A percentile compares a stretch with the other conserved stretches of the same genome.
phyloP scores from a whole-genome alignment of 2,113 vertebrate species.

The Bujurquina vittata region DNA sequence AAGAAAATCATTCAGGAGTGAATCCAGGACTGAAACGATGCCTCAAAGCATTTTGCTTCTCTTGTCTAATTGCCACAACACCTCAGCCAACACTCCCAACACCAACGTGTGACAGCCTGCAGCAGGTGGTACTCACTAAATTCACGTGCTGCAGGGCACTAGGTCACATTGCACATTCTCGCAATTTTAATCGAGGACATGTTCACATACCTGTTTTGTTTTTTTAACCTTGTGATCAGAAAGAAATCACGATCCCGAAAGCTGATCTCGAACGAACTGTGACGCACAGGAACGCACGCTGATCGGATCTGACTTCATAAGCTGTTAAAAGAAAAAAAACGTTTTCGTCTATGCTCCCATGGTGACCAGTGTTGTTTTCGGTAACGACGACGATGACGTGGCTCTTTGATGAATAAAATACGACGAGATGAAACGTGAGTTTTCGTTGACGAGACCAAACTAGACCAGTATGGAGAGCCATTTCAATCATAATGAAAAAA shows the following conservation, averaged over 20 bases:
- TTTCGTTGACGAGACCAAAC: too few relatives aligned
- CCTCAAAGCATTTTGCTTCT: background rate
- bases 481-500: too few relatives aligned
- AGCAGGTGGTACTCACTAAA: conserved; percentile 3
- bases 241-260: background rate
- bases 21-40: background rate
- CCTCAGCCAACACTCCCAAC: background rate
- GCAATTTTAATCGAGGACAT: background rate
- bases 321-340: background rate
- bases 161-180: conserved; percentile 3
- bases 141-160: conserved; percentile 12
- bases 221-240: background rate
- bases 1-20: background rate
- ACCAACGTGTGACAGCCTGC: conserved; percentile 18
- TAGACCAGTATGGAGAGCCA: too few relatives aligned
- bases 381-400: too few relatives aligned
- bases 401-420: too few relatives aligned
- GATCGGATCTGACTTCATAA: background rate
- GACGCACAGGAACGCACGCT: background rate
- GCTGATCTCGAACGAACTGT: background rate
- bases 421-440: too few relatives aligned
- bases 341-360: background rate
- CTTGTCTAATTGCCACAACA: conserved; percentile 8
- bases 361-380: too few relatives aligned
- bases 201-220: background rate